These are phyloP conservation scores for Pagrus major DNA, from an alignment of 2,113 vertebrate species.

Conservation along the genomic window DNA sequence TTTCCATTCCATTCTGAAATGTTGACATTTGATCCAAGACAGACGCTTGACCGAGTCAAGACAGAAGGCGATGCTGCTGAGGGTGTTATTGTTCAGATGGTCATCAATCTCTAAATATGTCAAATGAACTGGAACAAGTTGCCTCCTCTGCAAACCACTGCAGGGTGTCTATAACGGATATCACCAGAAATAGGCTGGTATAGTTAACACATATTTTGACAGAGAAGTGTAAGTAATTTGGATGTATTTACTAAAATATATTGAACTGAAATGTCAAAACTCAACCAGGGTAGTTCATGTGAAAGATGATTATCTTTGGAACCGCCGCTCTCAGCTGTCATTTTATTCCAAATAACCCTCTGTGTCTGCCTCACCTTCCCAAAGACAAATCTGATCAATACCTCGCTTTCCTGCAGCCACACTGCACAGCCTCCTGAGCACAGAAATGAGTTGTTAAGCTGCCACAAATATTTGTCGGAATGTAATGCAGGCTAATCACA, in stretches of 20 bases:
- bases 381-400: conserved; percentile 60
- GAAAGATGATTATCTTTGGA: not conserved
- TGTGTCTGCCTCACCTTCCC: conserved; percentile 5
- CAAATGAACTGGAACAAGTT: not conserved
- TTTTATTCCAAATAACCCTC: conserved; percentile 20
- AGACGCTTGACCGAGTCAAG: not conserved
- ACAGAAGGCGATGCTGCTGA: not conserved
- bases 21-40: not conserved
- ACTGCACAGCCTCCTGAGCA: conserved; percentile 9
- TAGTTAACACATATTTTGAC: not conserved
- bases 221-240: not conserved
- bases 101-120: not conserved
- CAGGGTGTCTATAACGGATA: not conserved
- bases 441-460: conserved; percentile 35
- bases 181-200: not conserved
- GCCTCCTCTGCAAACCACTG: no score
- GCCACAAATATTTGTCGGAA: conserved; percentile 37
- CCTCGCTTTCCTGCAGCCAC: conserved; percentile 28
- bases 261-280: not conserved
- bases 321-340: not conserved
- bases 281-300: not conserved
- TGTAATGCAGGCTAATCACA: conserved; percentile 20
- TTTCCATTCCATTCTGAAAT: no score
- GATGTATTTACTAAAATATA: not conserved
- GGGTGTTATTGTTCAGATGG: not conserved